These are phyloP conservation scores for Liposcelis brunnea DNA, from an alignment of 2,888 invertebrate species.

Conservation along the genomic window DNA sequence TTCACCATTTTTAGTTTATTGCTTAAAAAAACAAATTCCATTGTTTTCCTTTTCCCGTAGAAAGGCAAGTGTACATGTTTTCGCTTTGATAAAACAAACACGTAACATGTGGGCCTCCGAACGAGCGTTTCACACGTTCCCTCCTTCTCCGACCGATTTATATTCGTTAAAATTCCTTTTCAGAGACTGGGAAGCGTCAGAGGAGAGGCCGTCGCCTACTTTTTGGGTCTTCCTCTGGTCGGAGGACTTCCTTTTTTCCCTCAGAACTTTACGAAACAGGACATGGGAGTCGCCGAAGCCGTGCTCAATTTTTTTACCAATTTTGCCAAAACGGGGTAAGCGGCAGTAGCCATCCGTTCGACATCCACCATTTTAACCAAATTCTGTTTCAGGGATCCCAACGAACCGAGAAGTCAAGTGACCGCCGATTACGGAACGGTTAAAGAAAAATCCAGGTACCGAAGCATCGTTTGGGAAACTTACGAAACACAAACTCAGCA, in stretches of 20 bases:
- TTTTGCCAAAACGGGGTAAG: slow-evolving; percentile 76
- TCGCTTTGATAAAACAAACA: no score
- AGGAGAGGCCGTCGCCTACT: slow-evolving; percentile 74
- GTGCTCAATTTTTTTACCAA: slow-evolving; percentile 74
- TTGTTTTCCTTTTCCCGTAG: no score
- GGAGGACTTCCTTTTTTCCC: slow-evolving; percentile 41
- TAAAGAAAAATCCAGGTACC: slow-evolving; percentile 41
- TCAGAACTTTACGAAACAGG: slow-evolving; percentile 64
- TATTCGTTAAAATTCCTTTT: no score
- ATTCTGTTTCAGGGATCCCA: slow-evolving; percentile 45
- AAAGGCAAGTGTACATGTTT: no score
- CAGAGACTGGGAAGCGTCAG: slow-evolving; percentile 65
- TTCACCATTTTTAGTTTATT: no score
- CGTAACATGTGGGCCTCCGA: no score
- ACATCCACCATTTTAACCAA: no score
- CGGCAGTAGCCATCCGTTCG: slow-evolving; percentile 16
- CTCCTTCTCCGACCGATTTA: no score
- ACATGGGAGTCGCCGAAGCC: slow-evolving; percentile 57
- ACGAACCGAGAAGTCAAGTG: slow-evolving; percentile 36
- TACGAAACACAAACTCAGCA: slow-evolving; percentile 63
- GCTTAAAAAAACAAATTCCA: no score
- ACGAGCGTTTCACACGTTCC: no score
- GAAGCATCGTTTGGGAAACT: slow-evolving; percentile 52
- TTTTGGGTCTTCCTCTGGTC: slow-evolving; percentile 62
- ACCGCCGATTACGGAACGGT: slow-evolving; percentile 31